Evolutionary conservation across 92 coral and sea anemone genomes (phyloP).

Genomic region (Parazoanthus atlanticus): DNA sequence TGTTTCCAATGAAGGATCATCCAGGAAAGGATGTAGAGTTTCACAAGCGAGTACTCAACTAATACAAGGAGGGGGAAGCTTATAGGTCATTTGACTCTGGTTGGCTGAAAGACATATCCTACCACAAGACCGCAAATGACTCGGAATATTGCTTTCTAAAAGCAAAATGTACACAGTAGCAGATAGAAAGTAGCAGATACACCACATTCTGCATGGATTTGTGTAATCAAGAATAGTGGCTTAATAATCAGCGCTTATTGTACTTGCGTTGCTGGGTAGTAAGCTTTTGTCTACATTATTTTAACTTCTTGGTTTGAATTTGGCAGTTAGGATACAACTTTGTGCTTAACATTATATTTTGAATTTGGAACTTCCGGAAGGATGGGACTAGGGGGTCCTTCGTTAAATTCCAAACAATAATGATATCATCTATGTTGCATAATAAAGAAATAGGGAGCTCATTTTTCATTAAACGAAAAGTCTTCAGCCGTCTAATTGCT

Average conservation of each 20-base stretch:
- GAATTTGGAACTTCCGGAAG: too few relatives aligned
- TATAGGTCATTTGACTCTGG: constrained; percentile 56
- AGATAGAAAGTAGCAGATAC: constrained; percentile 49
- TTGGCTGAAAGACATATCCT: constrained; percentile 42
- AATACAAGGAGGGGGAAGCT: constrained; percentile 64
- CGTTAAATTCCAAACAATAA: too few relatives aligned
- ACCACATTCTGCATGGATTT: constrained; percentile 55
- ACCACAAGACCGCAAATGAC: not conserved
- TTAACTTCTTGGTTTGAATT: too few relatives aligned
- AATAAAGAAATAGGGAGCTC: too few relatives aligned
- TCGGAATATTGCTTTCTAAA: constrained; percentile 48
- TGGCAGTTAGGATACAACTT: too few relatives aligned
- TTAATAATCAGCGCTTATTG: constrained; percentile 55
- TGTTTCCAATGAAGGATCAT: constrained; percentile 61
- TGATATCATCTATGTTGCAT: too few relatives aligned
- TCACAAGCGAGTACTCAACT: constrained; percentile 47
- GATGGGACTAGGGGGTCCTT: too few relatives aligned
- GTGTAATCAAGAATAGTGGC: constrained; percentile 42
- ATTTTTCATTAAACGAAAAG: too few relatives aligned
- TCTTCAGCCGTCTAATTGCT: too few relatives aligned
- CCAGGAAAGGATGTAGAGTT: constrained; percentile 54
- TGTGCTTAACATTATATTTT: too few relatives aligned
- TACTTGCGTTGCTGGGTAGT: constrained; percentile 70
- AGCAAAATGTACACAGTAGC: constrained; percentile 55
- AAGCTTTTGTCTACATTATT: too few relatives aligned